Conservation (phyloP, 2,113 vertebrate genomes). For the Lagopus leucura region DNA sequence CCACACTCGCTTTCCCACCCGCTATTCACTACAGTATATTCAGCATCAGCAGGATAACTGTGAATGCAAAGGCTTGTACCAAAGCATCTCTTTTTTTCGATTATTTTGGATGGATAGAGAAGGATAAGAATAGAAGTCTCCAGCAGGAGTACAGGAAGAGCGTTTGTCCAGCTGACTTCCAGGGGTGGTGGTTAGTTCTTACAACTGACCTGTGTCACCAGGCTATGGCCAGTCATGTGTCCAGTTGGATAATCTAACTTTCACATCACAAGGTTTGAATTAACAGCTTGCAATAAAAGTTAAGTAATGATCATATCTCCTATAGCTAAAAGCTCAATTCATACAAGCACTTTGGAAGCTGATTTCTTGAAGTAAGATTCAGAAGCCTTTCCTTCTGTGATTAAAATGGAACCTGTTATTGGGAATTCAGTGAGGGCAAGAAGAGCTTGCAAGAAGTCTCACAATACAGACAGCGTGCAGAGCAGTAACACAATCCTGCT, state of each 20-base stretch:
- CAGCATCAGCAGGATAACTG: background rate
- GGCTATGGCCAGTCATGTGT: background rate
- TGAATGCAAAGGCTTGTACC: background rate
- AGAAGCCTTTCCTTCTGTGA: background rate
- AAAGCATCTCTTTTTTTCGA: background rate
- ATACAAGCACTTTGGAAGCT: background rate
- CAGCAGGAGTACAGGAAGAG: background rate
- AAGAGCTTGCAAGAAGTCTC: background rate
- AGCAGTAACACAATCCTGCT: background rate
- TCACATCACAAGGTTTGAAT: background rate
- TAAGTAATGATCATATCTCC: background rate
- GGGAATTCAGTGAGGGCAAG: background rate
- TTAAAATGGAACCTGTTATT: background rate
- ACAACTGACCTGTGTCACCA: background rate
- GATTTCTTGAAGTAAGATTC: background rate
- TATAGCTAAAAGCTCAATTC: background rate
- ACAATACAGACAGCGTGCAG: background rate
- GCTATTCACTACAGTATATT: background rate
- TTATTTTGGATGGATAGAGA: background rate
- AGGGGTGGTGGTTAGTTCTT: rapidly evolving
- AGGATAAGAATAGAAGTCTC: background rate
- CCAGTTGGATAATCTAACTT: background rate
- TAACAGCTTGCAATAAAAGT: background rate
- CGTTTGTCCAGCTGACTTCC: background rate
- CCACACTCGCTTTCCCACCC: background rate